Conservation (phyloP, 2,797 vertebrate genomes). For the Todus mexicanus region DNA sequence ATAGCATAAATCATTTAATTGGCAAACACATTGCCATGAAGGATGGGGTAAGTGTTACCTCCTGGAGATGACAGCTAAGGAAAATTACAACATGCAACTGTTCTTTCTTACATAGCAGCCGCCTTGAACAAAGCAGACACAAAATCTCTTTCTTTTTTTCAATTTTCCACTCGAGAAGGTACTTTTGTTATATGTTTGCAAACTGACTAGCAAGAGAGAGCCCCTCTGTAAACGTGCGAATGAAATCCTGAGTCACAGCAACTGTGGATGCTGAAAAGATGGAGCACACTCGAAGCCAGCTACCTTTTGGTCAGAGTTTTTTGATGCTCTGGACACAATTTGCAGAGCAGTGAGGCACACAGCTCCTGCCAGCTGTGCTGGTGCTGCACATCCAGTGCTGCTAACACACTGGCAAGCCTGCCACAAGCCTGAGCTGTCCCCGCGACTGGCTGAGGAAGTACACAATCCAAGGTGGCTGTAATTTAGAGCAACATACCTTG, state of each 20-base stretch:
- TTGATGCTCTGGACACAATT: not conserved
- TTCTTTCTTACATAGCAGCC: not conserved
- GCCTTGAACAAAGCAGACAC: not conserved
- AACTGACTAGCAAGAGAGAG: not conserved
- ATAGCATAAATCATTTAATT: not conserved
- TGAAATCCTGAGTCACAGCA: not conserved
- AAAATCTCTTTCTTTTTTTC: not conserved
- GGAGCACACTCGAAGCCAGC: not conserved
- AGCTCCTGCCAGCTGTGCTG: not conserved
- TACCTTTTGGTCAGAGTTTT: not conserved
- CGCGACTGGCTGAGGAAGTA: not conserved
- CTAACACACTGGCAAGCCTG: not conserved
- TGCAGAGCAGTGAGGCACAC: not conserved
- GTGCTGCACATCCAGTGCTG: not conserved
- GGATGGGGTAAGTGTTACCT: not conserved
- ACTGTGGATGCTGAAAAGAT: not conserved
- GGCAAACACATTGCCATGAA: not conserved
- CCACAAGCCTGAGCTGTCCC: not conserved
- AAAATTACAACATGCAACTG: not conserved
- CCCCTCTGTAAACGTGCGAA: not conserved
- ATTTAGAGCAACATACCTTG: constrained; percentile 50
- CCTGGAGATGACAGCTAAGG: not conserved
- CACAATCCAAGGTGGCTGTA: not conserved
- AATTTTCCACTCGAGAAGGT: not conserved
- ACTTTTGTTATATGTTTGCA: not conserved